Evolutionary conservation across 2,888 invertebrate species (phyloP), one percentile per base, ranked within the genome.

Genomic region (Euspilapteryx auroguttella): DNA sequence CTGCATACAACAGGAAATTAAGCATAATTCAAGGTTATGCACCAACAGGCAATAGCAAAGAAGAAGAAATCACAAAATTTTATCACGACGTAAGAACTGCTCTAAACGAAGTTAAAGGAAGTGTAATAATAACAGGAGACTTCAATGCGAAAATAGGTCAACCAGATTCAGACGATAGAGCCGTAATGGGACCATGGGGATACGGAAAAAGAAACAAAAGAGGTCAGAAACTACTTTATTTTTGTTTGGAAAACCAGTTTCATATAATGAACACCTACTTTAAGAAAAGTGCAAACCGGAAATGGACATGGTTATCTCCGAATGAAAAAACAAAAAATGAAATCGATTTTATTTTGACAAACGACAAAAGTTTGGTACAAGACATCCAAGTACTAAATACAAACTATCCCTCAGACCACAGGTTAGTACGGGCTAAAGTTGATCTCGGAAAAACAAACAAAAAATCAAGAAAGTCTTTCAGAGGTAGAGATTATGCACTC

Each of bases 171-270:
- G 27, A 32, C 7, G 32, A 34, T 30, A 6, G 26, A 12, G 7
- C 27, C 10, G 23, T 32, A 5, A 30, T 30, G 28, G 25, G 25
- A 21, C 10, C 13, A 14, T 8, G 30, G 6, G 28, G 32, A 3
- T 32, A 32, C 9, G 32, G 34, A 5, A 24, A 25, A n/a, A 31
- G 31, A 21, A 34, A 30, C 17, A 11, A 22, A 5, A 30, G 34
- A 28, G 32, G 31, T 2, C 27, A 34, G 12, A 21, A 12, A 25
- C 15, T 34, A 7, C 29, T 34, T 3, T 15, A 32, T 3, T 34
- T 25, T n/a, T 31, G 29, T 3, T n/a, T 12, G 2, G 32, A 34
- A 27, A 25, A 37, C 9, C 14, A 30, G 12, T 9, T 31, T 3
- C 6, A 15, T 7, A 27, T 24, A n/a, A 10, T 28, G 14, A 28